Conservation (phyloP, 2,888 invertebrate species). For the Pollenia angustigena region DNA sequence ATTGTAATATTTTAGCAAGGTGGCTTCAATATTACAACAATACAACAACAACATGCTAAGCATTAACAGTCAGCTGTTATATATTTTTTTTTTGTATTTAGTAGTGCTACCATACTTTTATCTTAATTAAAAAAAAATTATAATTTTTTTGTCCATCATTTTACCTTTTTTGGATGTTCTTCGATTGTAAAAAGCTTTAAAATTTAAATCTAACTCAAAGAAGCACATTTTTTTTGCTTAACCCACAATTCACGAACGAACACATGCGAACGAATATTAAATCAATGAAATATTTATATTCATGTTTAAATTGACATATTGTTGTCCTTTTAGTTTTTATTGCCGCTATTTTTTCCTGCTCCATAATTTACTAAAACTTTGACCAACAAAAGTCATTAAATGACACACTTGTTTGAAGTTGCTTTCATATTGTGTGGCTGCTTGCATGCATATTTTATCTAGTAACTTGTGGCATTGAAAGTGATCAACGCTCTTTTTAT, state of each 20-base stretch:
- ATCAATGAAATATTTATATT: too few species aligned
- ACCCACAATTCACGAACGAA: background rate
- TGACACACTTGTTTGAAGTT: background rate
- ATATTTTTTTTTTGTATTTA: too few species aligned
- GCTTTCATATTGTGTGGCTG: background rate
- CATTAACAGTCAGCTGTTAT: too few species aligned
- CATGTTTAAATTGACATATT: background rate
- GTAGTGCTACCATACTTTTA: too few species aligned
- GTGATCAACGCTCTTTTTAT: background rate
- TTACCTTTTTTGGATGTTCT: too few species aligned
- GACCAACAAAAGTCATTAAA: conserved; percentile 4
- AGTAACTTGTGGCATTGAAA: background rate
- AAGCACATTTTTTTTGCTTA: background rate
- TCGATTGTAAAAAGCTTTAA: too few species aligned
- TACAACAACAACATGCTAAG: too few species aligned
- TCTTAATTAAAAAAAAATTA: too few species aligned
- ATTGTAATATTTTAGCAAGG: too few species aligned
- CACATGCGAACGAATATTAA: background rate
- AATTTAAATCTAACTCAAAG: too few species aligned
- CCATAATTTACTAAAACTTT: background rate
- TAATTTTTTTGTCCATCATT: background rate
- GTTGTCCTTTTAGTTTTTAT: background rate
- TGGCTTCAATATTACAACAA: too few species aligned
- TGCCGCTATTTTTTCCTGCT: background rate
- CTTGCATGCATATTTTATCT: background rate